Evolutionary conservation across 2,888 invertebrate species (phyloP).

Genomic region (Abrostola tripartita): DNA sequence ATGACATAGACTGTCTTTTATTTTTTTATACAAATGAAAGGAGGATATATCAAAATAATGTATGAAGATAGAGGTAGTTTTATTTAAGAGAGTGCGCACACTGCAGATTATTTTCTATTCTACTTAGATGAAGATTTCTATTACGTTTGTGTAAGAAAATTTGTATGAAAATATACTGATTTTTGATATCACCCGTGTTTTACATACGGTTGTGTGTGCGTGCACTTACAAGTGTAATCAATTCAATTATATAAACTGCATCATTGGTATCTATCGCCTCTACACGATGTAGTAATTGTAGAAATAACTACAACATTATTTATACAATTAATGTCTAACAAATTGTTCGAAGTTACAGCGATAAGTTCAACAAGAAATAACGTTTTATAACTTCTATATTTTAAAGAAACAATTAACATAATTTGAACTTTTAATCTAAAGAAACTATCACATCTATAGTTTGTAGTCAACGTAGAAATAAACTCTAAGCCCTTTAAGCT

Average conservation of each 20-base stretch:
- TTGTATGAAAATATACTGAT: not conserved
- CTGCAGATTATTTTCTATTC: not conserved
- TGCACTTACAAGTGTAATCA: conserved; percentile 9
- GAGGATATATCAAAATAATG: conserved; percentile 18
- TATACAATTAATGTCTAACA: conserved; percentile 4
- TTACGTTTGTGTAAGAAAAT: not conserved
- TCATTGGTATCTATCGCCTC: conserved; percentile 8
- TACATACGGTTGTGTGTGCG: not conserved
- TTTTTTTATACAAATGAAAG: not conserved
- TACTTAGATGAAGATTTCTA: not conserved
- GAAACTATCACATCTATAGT: conserved; percentile 1
- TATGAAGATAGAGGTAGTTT: conserved; percentile 43
- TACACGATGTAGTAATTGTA: conserved; percentile 13
- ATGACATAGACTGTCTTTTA: not conserved
- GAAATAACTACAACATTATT: conserved; percentile 19
- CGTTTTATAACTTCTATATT: not conserved
- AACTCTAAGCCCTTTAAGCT: not conserved
- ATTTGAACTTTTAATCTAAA: conserved; percentile 10
- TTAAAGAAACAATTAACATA: not conserved
- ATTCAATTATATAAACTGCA: conserved; percentile 11
- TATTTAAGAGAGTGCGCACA: conserved; percentile 28
- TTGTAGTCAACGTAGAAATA: not conserved
- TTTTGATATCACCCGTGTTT: not conserved
- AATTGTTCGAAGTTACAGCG: conserved; percentile 8
- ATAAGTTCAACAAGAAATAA: not conserved